Evolutionary conservation across 1,140 invertebrate genomes (phyloP).

Genomic region (Zaprionus camerounensis): DNA sequence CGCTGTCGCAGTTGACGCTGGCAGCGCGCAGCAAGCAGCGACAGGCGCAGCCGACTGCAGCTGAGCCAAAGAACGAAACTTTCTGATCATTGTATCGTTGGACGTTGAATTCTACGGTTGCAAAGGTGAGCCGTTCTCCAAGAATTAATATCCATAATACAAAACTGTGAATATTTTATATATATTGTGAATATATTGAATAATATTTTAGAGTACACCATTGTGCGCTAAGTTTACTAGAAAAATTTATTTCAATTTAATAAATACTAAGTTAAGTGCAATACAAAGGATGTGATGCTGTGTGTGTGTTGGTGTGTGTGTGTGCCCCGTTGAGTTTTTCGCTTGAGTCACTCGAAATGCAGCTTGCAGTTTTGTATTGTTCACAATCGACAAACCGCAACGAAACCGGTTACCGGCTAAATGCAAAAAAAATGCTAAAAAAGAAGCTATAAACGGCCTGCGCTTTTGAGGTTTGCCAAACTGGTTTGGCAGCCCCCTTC

Average conservation of each 20-base stretch:
- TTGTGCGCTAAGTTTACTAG: constrained; percentile 20
- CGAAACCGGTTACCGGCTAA: constrained; percentile 78
- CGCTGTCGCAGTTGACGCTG: constrained; percentile 29
- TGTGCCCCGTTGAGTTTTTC: constrained; percentile 7
- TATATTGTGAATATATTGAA: constrained; percentile 18
- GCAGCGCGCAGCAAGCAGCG: constrained; percentile 20
- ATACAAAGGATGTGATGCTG: constrained; percentile 12
- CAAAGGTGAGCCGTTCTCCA: constrained; percentile 83
- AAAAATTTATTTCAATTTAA: constrained; percentile 28
- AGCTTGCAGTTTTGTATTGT: constrained; percentile 52
- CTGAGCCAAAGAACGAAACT: constrained; percentile 74
- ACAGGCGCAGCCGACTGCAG: constrained; percentile 55
- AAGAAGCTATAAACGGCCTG: constrained; percentile 4
- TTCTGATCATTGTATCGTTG: constrained; percentile 84
- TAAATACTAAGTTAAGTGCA: constrained; percentile 32
- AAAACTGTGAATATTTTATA: constrained; percentile 36
- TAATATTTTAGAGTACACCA: background rate
- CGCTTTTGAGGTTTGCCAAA: constrained; percentile 41
- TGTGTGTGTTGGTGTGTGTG: background rate
- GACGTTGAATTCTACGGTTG: constrained; percentile 84
- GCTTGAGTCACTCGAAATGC: constrained; percentile 54
- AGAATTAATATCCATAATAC: constrained; percentile 39
- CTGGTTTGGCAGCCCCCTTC: constrained; percentile 49
- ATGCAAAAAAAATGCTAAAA: constrained; percentile 33
- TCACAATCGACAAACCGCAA: constrained; percentile 37